Conservation (phyloP, 2,797 vertebrate genomes). For the Taenioides sp. region DNA sequence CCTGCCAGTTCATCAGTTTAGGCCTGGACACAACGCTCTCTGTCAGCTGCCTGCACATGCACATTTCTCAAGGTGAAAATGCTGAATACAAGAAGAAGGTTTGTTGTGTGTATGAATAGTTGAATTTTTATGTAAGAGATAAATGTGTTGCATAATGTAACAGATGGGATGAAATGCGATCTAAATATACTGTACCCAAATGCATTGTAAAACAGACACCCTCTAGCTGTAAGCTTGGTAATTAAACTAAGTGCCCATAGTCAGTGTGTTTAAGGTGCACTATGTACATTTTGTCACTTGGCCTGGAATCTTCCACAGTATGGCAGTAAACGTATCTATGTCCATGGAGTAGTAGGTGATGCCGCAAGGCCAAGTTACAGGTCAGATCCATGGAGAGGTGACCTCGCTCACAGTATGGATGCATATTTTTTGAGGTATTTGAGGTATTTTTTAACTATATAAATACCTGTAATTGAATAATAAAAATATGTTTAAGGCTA, state of each 20-base stretch:
- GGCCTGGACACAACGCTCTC: slow-evolving; percentile 42
- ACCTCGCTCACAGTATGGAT: too few species aligned
- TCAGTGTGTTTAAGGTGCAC: too few species aligned
- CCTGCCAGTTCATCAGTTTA: slow-evolving; percentile 75
- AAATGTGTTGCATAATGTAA: background rate
- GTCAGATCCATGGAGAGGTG: too few species aligned
- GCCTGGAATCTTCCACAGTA: background rate
- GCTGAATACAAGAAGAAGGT: slow-evolving; percentile 22
- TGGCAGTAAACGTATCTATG: background rate
- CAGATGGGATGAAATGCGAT: background rate
- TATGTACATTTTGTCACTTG: too few species aligned
- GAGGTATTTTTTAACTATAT: too few species aligned
- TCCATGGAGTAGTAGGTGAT: too few species aligned
- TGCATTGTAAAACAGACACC: background rate
- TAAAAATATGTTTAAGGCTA: too few species aligned
- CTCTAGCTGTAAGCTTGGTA: background rate
- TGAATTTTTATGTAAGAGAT: background rate
- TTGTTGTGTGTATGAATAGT: background rate
- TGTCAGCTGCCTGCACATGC: slow-evolving; percentile 54
- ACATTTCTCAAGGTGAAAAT: slow-evolving; percentile 76
- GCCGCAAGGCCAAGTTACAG: too few species aligned
- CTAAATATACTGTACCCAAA: background rate
- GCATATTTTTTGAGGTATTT: too few species aligned
- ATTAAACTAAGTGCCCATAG: background rate
- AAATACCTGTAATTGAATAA: too few species aligned